Conservation (phyloP, 2,113 vertebrate species). For the Zosterops borbonicus region DNA sequence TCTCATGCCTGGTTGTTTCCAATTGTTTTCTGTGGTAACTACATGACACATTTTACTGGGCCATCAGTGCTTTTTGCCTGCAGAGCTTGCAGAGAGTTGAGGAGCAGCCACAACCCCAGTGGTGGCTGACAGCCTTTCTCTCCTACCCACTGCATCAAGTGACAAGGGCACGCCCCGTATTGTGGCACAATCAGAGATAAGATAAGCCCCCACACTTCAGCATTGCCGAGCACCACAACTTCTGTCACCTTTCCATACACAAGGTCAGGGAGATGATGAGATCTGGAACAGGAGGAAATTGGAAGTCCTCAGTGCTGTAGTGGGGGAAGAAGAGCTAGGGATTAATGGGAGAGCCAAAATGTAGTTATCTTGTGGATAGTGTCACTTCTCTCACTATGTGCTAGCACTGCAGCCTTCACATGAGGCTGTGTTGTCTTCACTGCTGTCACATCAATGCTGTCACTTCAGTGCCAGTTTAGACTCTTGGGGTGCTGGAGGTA, state of each 20-base stretch:
- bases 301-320: background rate
- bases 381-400: background rate
- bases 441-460: fast-evolving
- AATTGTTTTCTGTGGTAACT: background rate
- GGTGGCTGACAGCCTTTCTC: background rate
- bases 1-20: background rate
- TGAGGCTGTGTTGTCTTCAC: background rate
- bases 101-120: background rate
- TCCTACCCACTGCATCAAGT: background rate
- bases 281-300: background rate
- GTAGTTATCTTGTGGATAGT: background rate
- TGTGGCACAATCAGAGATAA: background rate
- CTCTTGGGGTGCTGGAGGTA: background rate
- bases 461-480: background rate
- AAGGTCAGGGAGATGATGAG: background rate
- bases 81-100: fast-evolving
- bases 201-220: background rate
- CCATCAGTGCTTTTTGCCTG: background rate
- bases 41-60: background rate
- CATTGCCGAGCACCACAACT: background rate
- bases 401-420: fast-evolving
- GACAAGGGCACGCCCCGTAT: background rate
- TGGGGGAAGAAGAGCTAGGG: background rate
- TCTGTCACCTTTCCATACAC: background rate
- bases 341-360: background rate